Base-by-base conservation (phyloP, 2,113 vertebrate genomes). In the Toxotes jaculatrix region DNA sequence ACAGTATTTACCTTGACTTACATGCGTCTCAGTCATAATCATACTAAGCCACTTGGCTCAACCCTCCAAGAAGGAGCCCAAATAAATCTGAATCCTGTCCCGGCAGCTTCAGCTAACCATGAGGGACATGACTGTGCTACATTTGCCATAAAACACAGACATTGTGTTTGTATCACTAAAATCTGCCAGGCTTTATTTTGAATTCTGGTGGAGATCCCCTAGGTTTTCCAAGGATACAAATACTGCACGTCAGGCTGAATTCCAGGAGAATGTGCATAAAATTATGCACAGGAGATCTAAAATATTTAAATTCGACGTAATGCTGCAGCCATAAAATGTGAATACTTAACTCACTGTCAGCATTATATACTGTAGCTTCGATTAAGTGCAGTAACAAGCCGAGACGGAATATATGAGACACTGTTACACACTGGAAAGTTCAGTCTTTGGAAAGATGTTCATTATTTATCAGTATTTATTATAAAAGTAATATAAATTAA, bases 261-360 rank as follows among this genome's bases (percentile, higher is more conserved):
- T 77, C 62, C 62, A 59, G 60, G 2, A 53, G 42, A 64, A 70
- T 67, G 65, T 74, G 49, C 60, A 80, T 57, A 62, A 45, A 34
- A 72, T 83, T 62, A 79, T 62, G 64, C 64, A 74, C 49, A 65
- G 40, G 32, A 42, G 34, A 34, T 47, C 43, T 14, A 56, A 83
- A 67, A 79, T 38, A 75, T 87, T 80, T 83, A 49, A 81, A 31
- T 55, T 59, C 80, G 84, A 87, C 75, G 43, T 71, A 83, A 88
- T 23, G 49, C 72, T n/a, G 68, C 67, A 74, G 66, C 70, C 51
- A 47, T 66, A 69, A 66, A 80, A 82, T 74, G 55, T 45, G 72
- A 77, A 85, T 56, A 47, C 66, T 74, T 71, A 53, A 71, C 64
- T 78, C 56, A 19, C 21, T 74, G 80, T 80, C 80, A 75, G 70